phyloP scores from a whole-genome alignment of 2,888 invertebrate species.

The Cyclophora punctaria region DNA sequence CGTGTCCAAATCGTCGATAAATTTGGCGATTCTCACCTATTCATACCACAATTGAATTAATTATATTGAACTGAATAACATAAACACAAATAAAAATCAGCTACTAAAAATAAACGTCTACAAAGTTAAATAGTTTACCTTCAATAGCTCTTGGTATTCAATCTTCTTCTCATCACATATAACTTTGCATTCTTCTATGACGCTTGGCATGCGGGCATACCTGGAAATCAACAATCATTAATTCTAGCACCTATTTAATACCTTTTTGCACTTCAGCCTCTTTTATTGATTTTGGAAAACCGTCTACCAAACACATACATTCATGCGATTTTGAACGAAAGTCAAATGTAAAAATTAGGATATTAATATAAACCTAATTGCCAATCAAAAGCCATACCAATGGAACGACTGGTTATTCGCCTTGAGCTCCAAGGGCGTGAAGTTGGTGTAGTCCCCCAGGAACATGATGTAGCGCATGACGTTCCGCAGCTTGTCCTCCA shows the following conservation, averaged over 20 bases:
- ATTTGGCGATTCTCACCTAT: conserved; percentile 82
- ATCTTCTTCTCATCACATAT: conserved; percentile 87
- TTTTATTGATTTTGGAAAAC: no score
- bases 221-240: conserved; percentile 32
- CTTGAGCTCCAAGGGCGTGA: conserved; percentile 89
- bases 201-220: conserved; percentile 85
- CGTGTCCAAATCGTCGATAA: conserved; percentile 86
- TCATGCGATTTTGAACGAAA: no score
- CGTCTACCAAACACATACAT: no score
- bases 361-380: conserved; percentile 1
- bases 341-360: no score
- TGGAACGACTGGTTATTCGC: conserved; percentile 91
- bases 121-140: conserved; percentile 43
- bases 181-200: conserved; percentile 87
- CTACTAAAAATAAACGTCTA: neutral
- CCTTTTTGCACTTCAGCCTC: no score
- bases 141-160: conserved; percentile 89
- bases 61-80: no score
- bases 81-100: no score
- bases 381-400: conserved; percentile 70
- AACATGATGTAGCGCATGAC: conserved; percentile 85
- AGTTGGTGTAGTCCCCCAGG: conserved; percentile 86
- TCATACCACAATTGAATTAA: neutral
- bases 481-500: conserved; percentile 84
- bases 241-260: no score